Base-by-base conservation (phyloP, 23 tunicate species). In the Phallusia fumigata region DNA sequence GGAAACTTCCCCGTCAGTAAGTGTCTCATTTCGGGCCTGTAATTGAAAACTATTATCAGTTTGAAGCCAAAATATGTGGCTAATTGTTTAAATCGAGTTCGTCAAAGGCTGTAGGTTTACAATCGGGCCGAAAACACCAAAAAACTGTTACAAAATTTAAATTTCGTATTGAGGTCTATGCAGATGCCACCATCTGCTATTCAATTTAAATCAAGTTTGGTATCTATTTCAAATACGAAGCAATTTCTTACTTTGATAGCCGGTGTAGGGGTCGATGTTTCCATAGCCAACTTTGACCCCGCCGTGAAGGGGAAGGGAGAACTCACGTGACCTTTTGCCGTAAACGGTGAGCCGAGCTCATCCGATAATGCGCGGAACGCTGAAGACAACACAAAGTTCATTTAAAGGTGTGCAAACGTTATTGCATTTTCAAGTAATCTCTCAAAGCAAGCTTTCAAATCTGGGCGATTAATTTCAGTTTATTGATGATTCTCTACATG, bases 261-360 rank as follows among this genome's bases (percentile, higher is more conserved):
- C 6, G 83, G 83, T 18, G 87, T 75, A 33, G 85, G 74, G 35
- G 79, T 82, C n/a, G 83, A 36, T 18, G 35, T 18, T 3, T 44
- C 35, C 40, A 73, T 30, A 26, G 45, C 53, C 31, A 31, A 32
- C 74, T 76, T 31, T 52, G 64, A 31, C 40, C 45, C 65, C 13
- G 84, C 40, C 30, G 87, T 35, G 82, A 91, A 91, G 0, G 97
- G 97, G 52, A 76, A 92, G 0, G 97, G 98, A 18, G 98, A 88
- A 50, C 98, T 94, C 50, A 94, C 85, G 52, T 94, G 98, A 0
- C 49, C 64, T n/a, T 86, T 26, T 26, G 80, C 35, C 2, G 87
- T 65, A 24, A n/a, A 52, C 0, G 98, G 94, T 8, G 98, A 88
- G 6, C 98, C 98, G 52, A 94, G 83, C 52, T 94, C 98, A 33